phyloP scores from a whole-genome alignment of 2,113 vertebrate genomes.

The Forbesichthys agassizii region DNA sequence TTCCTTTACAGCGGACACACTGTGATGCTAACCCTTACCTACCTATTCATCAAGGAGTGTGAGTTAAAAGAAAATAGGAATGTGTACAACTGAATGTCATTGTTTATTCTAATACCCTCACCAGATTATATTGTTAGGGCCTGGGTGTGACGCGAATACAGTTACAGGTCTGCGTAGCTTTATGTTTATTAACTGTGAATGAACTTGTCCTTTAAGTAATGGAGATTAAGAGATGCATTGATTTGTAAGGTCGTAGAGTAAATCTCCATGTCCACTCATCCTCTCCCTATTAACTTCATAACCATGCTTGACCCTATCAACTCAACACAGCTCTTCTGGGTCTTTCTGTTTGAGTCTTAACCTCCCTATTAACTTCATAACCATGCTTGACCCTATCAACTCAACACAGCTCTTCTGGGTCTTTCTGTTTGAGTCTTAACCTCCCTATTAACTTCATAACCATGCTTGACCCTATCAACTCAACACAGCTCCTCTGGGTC shows the following conservation, averaged over 20 bases:
- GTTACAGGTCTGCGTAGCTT: too few relatives aligned
- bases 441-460: too few relatives aligned
- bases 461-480: neutral
- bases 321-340: neutral
- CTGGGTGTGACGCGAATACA: neutral
- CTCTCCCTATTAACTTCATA: neutral
- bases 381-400: neutral
- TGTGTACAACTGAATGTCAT: neutral
- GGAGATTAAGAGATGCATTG: neutral
- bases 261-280: neutral
- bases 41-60: constrained; percentile 99
- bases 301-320: neutral
- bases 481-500: neutral
- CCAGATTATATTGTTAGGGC: neutral
- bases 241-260: neutral
- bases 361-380: neutral
- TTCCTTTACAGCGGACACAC: constrained; percentile 98
- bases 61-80: constrained; percentile 66
- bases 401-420: neutral
- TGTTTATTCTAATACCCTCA: neutral
- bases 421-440: too few relatives aligned
- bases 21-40: constrained; percentile 90
- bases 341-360: too few relatives aligned
- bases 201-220: neutral
- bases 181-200: too few relatives aligned